Base-by-base conservation (phyloP, 1,140 invertebrate species). In the Leptopilina boulardi region DNA sequence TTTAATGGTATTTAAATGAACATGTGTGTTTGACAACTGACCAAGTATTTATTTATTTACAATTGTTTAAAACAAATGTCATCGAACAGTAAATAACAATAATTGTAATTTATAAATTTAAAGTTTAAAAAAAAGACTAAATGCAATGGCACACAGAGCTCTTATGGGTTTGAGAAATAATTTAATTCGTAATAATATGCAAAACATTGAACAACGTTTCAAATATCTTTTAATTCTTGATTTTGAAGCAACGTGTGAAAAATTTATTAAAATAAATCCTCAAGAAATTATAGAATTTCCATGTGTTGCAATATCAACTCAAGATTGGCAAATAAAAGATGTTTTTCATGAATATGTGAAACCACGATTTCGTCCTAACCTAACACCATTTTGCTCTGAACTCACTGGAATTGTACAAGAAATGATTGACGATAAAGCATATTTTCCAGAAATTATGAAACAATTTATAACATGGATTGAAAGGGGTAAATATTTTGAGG, bases 271-370 rank as follows among this genome's bases (percentile, higher is more conserved):
- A 8, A 70, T 88, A 15, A 41, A 78, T 15, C 89, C 87, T 13
- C 91, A 94, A 91, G 94, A 95, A 89, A 94, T 95, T 13, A 94
- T 95, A 70, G 94, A 95, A 87, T 93, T 94, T 83, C 94, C 94
- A 2, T 93, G 93, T 66, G 76, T 94, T 2, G 93, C 92, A 76
- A 75, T 95, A 1, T 93, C 93, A 79, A 89, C 91, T 0, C 83
- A 84, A 54, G 92, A 91, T 71, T 92, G 93, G 86, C 42, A 92
- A 77, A 80, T 92, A 15, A 92, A 93, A 75, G 87, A 92, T 42
- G 79, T 78, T 19, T 95, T 95, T 86, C 94, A 94, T 78, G 85
- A 92, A 15, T 95, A 94, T 87, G 90, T 95, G 1, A 90, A 91
- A 75, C 94, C 94, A 21, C 83, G 78, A 47, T 74, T 92, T 1